Conservation (phyloP, 2,797 vertebrate species). For the Sebastes alutus region DNA sequence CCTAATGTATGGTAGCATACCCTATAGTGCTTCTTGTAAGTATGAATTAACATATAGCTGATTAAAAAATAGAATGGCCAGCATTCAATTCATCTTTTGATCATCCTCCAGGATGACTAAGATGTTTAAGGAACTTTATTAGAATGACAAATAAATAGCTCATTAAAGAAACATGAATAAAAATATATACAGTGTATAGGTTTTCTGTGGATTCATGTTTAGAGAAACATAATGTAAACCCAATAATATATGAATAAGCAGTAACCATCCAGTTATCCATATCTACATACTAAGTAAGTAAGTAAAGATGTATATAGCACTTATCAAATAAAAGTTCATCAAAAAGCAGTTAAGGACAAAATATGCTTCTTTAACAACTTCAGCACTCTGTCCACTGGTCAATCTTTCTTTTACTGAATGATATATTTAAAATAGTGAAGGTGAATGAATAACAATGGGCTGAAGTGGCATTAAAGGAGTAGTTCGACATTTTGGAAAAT, state of each 20-base stretch:
- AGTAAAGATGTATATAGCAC: no score
- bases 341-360: no score
- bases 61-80: not conserved
- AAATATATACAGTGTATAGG: not conserved
- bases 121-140: not conserved
- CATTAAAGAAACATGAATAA: not conserved
- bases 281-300: no score
- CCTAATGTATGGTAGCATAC: not conserved
- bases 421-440: no score
- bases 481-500: no score
- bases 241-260: not conserved
- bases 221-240: not conserved
- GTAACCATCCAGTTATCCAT: not conserved
- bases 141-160: not conserved
- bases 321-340: no score
- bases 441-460: no score
- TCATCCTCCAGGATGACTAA: not conserved
- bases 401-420: no score
- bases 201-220: not conserved
- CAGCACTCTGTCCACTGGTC: no score
- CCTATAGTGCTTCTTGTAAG: not conserved
- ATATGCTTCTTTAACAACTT: no score
- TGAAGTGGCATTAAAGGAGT: no score
- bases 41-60: not conserved
- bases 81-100: not conserved